Evolutionary conservation across 92 coral and sea anemone genomes (phyloP).

Genomic region (Diadumene lineata): DNA sequence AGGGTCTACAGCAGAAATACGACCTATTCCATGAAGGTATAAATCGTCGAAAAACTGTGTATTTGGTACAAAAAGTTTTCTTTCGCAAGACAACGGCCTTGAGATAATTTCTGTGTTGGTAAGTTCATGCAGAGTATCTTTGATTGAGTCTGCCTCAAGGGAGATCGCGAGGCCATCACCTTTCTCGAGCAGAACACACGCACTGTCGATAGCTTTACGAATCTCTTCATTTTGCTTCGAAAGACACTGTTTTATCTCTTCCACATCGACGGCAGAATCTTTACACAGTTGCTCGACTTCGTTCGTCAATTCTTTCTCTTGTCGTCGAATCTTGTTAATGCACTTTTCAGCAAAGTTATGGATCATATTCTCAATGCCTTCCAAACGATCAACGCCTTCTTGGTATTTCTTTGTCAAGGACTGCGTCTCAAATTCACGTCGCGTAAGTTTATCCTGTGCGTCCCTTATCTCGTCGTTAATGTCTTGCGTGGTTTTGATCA

Average conservation of each 20-base stretch:
- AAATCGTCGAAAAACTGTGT: conserved; percentile 22
- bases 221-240: conserved; percentile 2
- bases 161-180: conserved; percentile 27
- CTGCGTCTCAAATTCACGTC: conserved; percentile 9
- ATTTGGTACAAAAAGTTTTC: conserved; percentile 28
- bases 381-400: background rate
- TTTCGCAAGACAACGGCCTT: conserved; percentile 10
- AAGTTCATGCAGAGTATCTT: conserved; percentile 13
- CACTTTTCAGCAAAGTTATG: conserved; percentile 32
- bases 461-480: conserved; percentile 7
- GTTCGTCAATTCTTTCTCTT: conserved; percentile 11
- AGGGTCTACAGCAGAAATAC: conserved; percentile 22
- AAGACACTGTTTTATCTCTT: background rate
- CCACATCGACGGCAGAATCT: conserved; percentile 4
- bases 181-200: conserved; percentile 15
- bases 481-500: background rate
- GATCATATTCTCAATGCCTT: conserved; percentile 19
- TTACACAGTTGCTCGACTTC: conserved; percentile 9
- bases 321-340: conserved; percentile 10
- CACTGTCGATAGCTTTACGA: conserved; percentile 4
- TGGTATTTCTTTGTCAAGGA: background rate
- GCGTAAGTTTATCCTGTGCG: conserved; percentile 5
- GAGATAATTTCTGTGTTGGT: conserved; percentile 22
- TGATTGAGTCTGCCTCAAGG: conserved; percentile 18
- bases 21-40: conserved; percentile 12